Evolutionary conservation across 2,888 invertebrate species (phyloP).

Genomic region (Ophonus ardosiacus): DNA sequence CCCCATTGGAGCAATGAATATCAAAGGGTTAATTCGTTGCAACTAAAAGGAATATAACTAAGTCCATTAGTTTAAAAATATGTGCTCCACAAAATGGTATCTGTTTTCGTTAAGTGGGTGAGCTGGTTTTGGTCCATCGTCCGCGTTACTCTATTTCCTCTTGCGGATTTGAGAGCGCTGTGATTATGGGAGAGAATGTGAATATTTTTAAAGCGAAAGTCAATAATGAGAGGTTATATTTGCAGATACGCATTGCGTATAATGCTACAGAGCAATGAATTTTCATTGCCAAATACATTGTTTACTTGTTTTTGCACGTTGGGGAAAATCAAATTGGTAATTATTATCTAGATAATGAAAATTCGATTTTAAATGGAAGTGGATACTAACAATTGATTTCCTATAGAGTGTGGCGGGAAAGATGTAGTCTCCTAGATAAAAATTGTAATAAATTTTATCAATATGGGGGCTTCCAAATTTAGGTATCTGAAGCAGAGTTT

Average conservation of each 20-base stretch:
- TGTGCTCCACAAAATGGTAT: too few species aligned
- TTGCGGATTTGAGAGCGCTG: neutral
- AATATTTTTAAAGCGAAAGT: slow-evolving; percentile 8
- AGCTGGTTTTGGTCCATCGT: too few species aligned
- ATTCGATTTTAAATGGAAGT: slow-evolving; percentile 11
- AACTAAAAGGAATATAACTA: too few species aligned
- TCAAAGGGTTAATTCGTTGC: too few species aligned
- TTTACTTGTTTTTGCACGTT: slow-evolving; percentile 23
- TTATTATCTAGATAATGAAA: slow-evolving; percentile 19
- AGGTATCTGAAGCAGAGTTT: too few species aligned
- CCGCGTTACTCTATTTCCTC: neutral
- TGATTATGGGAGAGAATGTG: neutral
- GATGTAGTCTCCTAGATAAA: too few species aligned
- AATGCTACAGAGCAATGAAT: neutral
- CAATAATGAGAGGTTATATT: slow-evolving; percentile 7
- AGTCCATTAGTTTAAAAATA: too few species aligned
- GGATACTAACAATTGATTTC: neutral
- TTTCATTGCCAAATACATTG: neutral
- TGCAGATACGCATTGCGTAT: slow-evolving; percentile 24
- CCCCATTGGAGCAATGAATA: too few species aligned
- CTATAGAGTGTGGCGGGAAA: neutral
- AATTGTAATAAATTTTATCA: too few species aligned
- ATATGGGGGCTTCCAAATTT: too few species aligned
- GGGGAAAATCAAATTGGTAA: slow-evolving; percentile 34
- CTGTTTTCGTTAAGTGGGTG: too few species aligned